Evolutionary conservation across 1,140 invertebrate genomes (phyloP), one percentile per base, ranked within the genome.

Genomic region (Eupristina koningsbergeri): DNA sequence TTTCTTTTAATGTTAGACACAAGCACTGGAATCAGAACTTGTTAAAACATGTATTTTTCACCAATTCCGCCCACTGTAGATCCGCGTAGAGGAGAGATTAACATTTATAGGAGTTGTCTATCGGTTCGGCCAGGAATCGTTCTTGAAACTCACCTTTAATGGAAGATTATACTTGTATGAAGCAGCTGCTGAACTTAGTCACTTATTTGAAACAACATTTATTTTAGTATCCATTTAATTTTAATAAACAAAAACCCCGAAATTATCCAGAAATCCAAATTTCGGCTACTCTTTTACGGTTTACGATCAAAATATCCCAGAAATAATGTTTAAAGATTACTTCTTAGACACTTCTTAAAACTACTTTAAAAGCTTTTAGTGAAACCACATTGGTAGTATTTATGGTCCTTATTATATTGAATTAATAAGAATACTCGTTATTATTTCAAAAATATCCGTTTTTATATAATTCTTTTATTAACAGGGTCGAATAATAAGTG

Each of bases 31-130:
- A 77, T 83, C 74, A 69, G 53, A 41, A 0, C 41, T 69, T 69
- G 58, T 76, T 77, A 76, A 83, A 83, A 69, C 74, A 17, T 39
- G 45, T 83, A 83, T 77, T 83, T 83, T 83, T 76, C 74, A 63
- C 45, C 34, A 73, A 61, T 31, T 7, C 53, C 74, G 74, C 81
- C 81, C 45, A 82, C 58, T 29, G n/a, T 5, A 22, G 13, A 31
- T 45, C 50, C 69, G 1, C 31, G 45, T 29, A 50, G 3, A 13
- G 19, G 13, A 67, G 15, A 45, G 9, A 77, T 83, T 77, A 77
- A 83, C 81, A 77, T 76, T 36, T 22, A 39, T 58, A 71, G 7
- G 13, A 15, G 36, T 15, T n/a, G 26, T 53, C 29, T 31, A 45
- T 81, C 80, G 69, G 11, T 41, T 76, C 50, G 53, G 47, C 64